Percentiles rank a stretch among this genome's conserved stretches.
Conservation (phyloP, 2,113 vertebrate genomes). For the Epinephelus fuscoguttatus region DNA sequence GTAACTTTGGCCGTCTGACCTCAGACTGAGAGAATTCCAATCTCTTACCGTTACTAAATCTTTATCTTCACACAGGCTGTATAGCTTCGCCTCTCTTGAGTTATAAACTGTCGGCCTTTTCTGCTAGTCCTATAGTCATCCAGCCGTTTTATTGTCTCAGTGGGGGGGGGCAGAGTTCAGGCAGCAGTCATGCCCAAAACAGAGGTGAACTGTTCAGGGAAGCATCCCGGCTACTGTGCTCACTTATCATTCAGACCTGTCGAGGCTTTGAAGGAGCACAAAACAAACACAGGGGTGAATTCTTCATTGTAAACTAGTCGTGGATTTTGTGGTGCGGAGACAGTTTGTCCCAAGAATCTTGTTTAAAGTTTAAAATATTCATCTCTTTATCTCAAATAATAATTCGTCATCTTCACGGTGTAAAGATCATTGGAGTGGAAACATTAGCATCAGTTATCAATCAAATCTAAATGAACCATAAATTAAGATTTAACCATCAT, state of each 20-base stretch:
- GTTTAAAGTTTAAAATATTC: neutral
- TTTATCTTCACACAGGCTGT: constrained; percentile 74
- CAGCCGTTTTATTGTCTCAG: constrained; percentile 87
- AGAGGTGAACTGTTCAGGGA: constrained; percentile 78
- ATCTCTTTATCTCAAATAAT: neutral
- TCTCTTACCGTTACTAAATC: constrained; percentile 84
- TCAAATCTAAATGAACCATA: constrained; percentile 33
- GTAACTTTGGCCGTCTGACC: constrained; percentile 82
- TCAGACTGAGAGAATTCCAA: constrained; percentile 81
- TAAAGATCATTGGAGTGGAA: neutral
- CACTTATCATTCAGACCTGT: constrained; percentile 55
- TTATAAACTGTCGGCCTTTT: constrained; percentile 84
- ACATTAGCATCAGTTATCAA: constrained; percentile 1
- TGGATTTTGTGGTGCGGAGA: neutral
- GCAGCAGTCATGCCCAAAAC: constrained; percentile 78
- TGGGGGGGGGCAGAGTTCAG: constrained; percentile 83
- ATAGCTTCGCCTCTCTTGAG: constrained; percentile 73
- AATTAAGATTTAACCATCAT: constrained; percentile 32
- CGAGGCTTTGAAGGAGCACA: constrained; percentile 26
- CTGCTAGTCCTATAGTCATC: constrained; percentile 79
- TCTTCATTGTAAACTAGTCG: constrained; percentile 17
- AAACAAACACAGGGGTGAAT: constrained; percentile 21
- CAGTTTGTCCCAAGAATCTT: neutral
- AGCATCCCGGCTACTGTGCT: constrained; percentile 53
- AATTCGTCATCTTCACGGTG: neutral